Conservation (phyloP, 92 coral and sea anemone genomes). For the Paragorgia papillata region DNA sequence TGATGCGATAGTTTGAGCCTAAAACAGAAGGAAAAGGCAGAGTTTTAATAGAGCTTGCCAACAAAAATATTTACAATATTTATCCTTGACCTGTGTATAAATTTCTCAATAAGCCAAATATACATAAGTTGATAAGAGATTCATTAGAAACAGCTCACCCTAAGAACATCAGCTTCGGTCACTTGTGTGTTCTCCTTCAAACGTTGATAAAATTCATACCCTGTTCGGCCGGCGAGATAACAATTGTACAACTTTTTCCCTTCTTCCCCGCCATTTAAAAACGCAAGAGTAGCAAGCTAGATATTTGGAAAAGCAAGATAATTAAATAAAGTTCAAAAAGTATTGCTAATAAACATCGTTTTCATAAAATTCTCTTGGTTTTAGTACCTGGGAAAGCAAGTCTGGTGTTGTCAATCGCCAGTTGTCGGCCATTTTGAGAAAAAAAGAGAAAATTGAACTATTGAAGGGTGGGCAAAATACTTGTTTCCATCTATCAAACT, state of each 20-base stretch:
- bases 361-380: background rate
- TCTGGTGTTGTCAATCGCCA: conserved; percentile 46
- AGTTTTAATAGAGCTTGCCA: background rate
- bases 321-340: background rate
- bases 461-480: too few relatives aligned
- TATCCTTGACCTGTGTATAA: too few relatives aligned
- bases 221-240: conserved; percentile 75
- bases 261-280: conserved; percentile 94
- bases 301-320: background rate
- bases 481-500: too few relatives aligned
- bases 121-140: background rate
- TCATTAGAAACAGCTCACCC: conserved; percentile 63
- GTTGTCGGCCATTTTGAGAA: conserved; percentile 27
- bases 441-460: background rate
- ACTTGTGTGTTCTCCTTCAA: conserved; percentile 51
- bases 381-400: conserved; percentile 10
- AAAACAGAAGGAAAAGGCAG: conserved; percentile 27
- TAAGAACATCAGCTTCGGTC: conserved; percentile 77
- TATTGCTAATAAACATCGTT: background rate
- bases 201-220: conserved; percentile 89
- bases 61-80: too few relatives aligned
- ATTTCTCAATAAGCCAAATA: too few relatives aligned
- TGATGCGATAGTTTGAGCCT: conserved; percentile 89
- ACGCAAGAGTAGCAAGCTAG: conserved; percentile 89
- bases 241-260: conserved; percentile 82